phyloP scores from a whole-genome alignment of 1,140 invertebrate species.

The Colletes gigas region DNA sequence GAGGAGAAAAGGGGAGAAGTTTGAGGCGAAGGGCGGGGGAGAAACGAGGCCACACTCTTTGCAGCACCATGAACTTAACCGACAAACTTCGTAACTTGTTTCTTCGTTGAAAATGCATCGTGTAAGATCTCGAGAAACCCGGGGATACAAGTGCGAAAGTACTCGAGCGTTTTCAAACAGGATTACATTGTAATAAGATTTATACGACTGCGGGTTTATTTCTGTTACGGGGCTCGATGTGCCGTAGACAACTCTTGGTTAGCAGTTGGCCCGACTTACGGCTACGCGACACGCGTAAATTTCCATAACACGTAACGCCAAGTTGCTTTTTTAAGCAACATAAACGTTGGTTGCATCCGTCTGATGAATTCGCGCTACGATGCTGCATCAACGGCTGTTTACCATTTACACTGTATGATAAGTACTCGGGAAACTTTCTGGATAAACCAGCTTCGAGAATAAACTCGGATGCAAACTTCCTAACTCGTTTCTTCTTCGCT shows the following conservation, averaged over 20 bases:
- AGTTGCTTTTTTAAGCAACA: background rate
- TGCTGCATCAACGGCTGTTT: conserved; percentile 3
- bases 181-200: conserved; percentile 47
- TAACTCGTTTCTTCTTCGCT: background rate
- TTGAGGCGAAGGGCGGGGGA: background rate
- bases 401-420: conserved; percentile 14
- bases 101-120: conserved; percentile 34
- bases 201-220: conserved; percentile 19
- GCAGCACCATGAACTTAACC: conserved; percentile 19
- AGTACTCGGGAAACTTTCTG: conserved; percentile 2
- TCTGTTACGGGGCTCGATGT: background rate
- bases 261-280: background rate
- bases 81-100: conserved; percentile 40
- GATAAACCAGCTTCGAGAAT: conserved; percentile 6
- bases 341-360: background rate
- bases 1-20: background rate
- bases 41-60: background rate
- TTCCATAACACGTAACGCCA: background rate
- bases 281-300: background rate
- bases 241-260: background rate
- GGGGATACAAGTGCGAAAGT: conserved; percentile 24
- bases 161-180: conserved; percentile 20
- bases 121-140: conserved; percentile 8
- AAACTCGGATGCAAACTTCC: conserved; percentile 9
- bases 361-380: background rate